Percentiles rank a stretch among this genome's conserved stretches.
Evolutionary conservation across 1,140 invertebrate genomes (phyloP).

Genomic region (Drosophila setifemur): DNA sequence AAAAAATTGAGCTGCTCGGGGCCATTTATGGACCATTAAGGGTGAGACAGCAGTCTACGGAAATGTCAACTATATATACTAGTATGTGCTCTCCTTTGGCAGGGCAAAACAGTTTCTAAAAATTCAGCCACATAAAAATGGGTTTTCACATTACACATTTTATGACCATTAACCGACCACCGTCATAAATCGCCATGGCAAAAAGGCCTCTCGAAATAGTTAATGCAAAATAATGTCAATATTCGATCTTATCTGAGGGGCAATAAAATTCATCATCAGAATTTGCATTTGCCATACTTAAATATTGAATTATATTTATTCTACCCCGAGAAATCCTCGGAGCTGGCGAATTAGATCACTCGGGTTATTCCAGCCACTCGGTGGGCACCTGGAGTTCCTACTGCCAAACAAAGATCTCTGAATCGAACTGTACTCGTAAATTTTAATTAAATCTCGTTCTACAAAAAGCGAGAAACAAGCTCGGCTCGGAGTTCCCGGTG

Average conservation of each 20-base stretch:
- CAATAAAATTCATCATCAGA: constrained; percentile 19
- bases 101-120: constrained; percentile 6
- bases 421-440: constrained; percentile 56
- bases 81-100: background rate
- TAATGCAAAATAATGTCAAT: constrained; percentile 22
- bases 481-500: constrained; percentile 63
- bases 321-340: constrained; percentile 45
- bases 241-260: constrained; percentile 1
- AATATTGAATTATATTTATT: constrained; percentile 53
- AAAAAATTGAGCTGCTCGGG: constrained; percentile 26
- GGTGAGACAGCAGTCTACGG: constrained; percentile 2
- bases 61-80: constrained; percentile 22
- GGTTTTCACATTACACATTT: constrained; percentile 18
- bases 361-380: constrained; percentile 58
- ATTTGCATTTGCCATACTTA: constrained; percentile 34
- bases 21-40: constrained; percentile 64
- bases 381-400: constrained; percentile 58
- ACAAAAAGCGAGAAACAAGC: constrained; percentile 39
- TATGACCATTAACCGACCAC: constrained; percentile 8
- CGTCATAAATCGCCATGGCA: constrained; percentile 8
- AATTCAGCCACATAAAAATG: constrained; percentile 7
- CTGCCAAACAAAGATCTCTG: constrained; percentile 51
- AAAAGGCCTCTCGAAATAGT: constrained; percentile 16
- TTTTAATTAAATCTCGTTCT: constrained; percentile 73
- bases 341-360: constrained; percentile 72